These are phyloP conservation scores for Drosophila acutilabella DNA, from an alignment of 2,888 invertebrate species.

Conservation along the genomic window DNA sequence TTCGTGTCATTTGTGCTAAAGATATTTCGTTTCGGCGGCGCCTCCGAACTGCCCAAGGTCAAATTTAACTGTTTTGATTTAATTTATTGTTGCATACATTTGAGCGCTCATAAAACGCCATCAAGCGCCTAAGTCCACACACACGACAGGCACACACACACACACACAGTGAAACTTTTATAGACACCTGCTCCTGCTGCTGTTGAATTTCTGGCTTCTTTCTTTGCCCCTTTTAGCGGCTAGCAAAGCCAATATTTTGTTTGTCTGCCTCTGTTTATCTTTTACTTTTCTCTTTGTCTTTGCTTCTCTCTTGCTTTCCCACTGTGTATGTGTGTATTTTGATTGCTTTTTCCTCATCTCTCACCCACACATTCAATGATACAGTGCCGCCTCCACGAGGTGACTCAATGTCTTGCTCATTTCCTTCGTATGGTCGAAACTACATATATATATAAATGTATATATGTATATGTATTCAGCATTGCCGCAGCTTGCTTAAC, in stretches of 20 bases:
- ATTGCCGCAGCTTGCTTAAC: slow-evolving; percentile 47
- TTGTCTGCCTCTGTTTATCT: slow-evolving; percentile 74
- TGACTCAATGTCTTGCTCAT: slow-evolving; percentile 78
- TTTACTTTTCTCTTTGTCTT: slow-evolving; percentile 69
- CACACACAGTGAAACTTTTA: slow-evolving; percentile 6
- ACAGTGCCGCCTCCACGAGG: slow-evolving; percentile 50
- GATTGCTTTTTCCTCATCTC: slow-evolving; percentile 69
- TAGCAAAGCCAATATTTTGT: slow-evolving; percentile 73
- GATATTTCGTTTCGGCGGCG: slow-evolving; percentile 36
- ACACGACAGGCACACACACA: slow-evolving; percentile 30
- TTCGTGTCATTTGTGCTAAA: slow-evolving; percentile 40
- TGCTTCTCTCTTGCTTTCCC: slow-evolving; percentile 16
- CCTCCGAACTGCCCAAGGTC: slow-evolving; percentile 66
- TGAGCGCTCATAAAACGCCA: slow-evolving; percentile 63
- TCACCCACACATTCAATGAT: slow-evolving; percentile 23
- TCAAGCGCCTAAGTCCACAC: slow-evolving; percentile 45
- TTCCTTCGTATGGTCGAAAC: slow-evolving; percentile 65
- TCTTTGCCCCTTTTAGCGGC: slow-evolving; percentile 38
- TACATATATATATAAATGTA: slow-evolving; percentile 13
- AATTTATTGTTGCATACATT: slow-evolving; percentile 77
- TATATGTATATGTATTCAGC: slow-evolving; percentile 39
- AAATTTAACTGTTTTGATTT: slow-evolving; percentile 76
- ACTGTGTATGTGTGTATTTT: slow-evolving; percentile 58
- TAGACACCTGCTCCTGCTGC: slow-evolving; percentile 48
- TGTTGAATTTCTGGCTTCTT: slow-evolving; percentile 7